These are phyloP conservation scores for Hypolimnas misippus DNA, from an alignment of 2,888 invertebrate species.

Conservation along the genomic window DNA sequence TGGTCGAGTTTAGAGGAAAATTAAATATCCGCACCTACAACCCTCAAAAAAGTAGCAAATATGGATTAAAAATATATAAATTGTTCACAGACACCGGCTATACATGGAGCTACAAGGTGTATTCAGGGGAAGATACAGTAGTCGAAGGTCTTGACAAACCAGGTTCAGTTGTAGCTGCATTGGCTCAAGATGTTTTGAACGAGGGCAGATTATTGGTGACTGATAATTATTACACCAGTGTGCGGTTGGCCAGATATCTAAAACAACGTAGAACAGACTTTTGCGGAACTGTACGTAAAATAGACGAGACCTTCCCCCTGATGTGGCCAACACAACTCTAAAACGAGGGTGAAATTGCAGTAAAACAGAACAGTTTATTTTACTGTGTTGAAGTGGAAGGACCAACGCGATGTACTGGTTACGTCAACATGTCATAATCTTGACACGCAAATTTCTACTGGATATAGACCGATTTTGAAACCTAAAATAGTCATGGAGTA, in stretches of 20 bases:
- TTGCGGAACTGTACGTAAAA: no score
- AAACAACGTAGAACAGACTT: not conserved
- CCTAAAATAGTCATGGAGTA: constrained; percentile 12
- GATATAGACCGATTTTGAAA: constrained; percentile 7
- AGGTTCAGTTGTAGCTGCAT: not conserved
- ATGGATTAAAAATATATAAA: not conserved
- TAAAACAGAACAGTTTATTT: constrained; percentile 5
- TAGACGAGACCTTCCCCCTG: no score
- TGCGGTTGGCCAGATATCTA: not conserved
- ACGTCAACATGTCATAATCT: constrained; percentile 8
- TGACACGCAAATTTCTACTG: not conserved
- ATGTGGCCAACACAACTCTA: not conserved
- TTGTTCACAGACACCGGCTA: not conserved
- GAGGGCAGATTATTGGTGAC: not conserved
- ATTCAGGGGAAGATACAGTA: not conserved
- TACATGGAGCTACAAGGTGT: not conserved
- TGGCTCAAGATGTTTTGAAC: not conserved
- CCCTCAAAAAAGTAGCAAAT: not conserved
- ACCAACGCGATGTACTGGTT: constrained; percentile 7
- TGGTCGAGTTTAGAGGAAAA: not conserved
- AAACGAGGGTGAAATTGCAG: constrained; percentile 42
- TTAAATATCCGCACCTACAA: not conserved
- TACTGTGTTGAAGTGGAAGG: constrained; percentile 15
- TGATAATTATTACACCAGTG: not conserved
- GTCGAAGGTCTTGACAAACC: not conserved